These are phyloP conservation scores for Cephus runcator DNA, from an alignment of 2,888 invertebrate species.

Conservation along the genomic window DNA sequence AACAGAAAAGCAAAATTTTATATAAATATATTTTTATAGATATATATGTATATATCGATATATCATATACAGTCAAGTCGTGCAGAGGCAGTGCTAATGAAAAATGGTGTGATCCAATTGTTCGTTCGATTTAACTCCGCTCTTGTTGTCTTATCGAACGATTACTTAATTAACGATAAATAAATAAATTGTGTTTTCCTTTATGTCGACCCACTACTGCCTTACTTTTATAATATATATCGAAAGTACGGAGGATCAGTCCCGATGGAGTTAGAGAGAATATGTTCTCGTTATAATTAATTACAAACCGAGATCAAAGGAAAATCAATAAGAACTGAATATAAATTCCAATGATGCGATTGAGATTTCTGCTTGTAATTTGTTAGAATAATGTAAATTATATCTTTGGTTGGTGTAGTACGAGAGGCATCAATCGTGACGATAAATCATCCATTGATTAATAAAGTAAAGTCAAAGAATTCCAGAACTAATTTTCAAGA, in stretches of 20 bases:
- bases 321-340: not conserved
- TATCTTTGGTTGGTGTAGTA: not conserved
- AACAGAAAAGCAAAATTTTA: not conserved
- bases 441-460: not conserved
- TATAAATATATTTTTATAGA: not conserved
- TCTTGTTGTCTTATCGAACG: not conserved
- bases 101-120: conserved; percentile 18
- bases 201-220: not conserved
- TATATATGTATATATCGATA: conserved; percentile 19
- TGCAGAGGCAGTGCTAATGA: conserved; percentile 43
- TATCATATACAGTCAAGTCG: conserved; percentile 43
- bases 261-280: not conserved
- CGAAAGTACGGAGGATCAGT: not conserved
- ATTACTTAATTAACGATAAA: not conserved
- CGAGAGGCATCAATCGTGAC: not conserved
- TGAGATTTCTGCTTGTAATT: not conserved
- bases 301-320: not conserved
- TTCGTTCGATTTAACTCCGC: not conserved
- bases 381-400: not conserved
- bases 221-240: not conserved
- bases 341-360: not conserved
- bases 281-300: not conserved
- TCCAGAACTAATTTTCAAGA: not conserved
- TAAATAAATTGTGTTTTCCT: not conserved
- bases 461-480: not conserved